These are phyloP conservation scores for Limonius californicus DNA, from an alignment of 1,140 invertebrate genomes.

Conservation along the genomic window DNA sequence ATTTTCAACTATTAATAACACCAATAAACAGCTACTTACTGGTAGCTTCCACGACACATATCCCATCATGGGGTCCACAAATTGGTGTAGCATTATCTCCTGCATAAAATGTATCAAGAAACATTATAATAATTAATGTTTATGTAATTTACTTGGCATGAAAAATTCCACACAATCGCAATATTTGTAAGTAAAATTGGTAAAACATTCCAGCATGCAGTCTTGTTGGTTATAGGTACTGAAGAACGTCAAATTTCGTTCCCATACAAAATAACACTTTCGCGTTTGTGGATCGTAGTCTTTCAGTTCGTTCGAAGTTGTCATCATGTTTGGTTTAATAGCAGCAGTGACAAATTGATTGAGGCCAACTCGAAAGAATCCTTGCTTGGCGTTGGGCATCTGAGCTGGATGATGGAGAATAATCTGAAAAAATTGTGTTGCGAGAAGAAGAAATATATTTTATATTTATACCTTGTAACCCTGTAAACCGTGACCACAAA, in stretches of 20 bases:
- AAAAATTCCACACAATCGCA: slow-evolving; percentile 64
- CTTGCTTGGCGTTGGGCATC: slow-evolving; percentile 52
- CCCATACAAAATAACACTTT: slow-evolving; percentile 57
- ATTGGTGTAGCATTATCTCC: not conserved
- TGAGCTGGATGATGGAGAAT: slow-evolving; percentile 57
- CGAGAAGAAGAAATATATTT: not conserved
- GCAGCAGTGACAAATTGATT: slow-evolving; percentile 54
- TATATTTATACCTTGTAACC: slow-evolving; percentile 48
- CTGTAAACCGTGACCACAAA: slow-evolving; percentile 50
- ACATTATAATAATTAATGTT: not conserved
- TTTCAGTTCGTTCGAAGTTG: slow-evolving; percentile 53
- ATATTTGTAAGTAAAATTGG: slow-evolving; percentile 64
- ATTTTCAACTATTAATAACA: too few species aligned
- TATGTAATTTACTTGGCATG: slow-evolving; percentile 58
- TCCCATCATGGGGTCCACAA: not conserved
- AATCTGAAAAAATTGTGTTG: slow-evolving; percentile 47
- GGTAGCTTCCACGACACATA: not conserved
- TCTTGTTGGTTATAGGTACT: slow-evolving; percentile 72
- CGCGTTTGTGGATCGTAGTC: slow-evolving; percentile 53
- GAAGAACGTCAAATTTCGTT: slow-evolving; percentile 55
- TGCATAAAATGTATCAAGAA: too few species aligned
- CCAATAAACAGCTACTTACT: not conserved
- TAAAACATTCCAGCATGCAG: slow-evolving; percentile 71
- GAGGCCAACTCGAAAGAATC: slow-evolving; percentile 55
- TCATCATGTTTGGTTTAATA: slow-evolving; percentile 57